phyloP scores from a whole-genome alignment of 2,113 vertebrate species.

The Tenebrosternarchus preto region DNA sequence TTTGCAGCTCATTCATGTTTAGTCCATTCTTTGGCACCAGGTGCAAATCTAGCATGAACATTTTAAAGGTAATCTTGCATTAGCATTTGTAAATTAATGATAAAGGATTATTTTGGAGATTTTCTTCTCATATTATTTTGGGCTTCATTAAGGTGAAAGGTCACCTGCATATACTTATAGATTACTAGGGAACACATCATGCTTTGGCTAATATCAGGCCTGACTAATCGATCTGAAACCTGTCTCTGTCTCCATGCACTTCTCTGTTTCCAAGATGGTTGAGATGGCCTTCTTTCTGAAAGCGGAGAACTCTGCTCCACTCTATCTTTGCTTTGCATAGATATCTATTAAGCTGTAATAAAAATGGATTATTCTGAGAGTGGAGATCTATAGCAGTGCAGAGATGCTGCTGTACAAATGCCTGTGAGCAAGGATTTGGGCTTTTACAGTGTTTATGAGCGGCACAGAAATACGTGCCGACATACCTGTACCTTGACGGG shows the following conservation, averaged over 20 bases:
- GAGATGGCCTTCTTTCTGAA: conserved; percentile 22
- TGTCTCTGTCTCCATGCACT: conserved; percentile 13
- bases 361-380: conserved; percentile 48
- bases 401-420: conserved; percentile 22
- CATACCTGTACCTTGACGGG: conserved; percentile 27
- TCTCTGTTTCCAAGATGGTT: conserved; percentile 28
- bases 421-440: conserved; percentile 28
- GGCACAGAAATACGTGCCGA: conserved; percentile 28
- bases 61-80: neutral
- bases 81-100: neutral
- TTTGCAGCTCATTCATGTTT: too few relatives aligned
- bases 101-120: neutral
- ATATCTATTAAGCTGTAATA: conserved; percentile 46
- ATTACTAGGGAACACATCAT: conserved; percentile 2
- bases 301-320: too few relatives aligned
- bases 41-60: too few relatives aligned
- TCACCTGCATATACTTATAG: conserved; percentile 9
- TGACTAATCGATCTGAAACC: conserved; percentile 35
- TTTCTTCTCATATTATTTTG: neutral
- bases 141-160: conserved; percentile 16
- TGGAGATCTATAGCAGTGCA: conserved; percentile 36
- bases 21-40: too few relatives aligned
- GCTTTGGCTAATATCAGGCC: conserved; percentile 14
- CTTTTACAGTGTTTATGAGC: conserved; percentile 27
- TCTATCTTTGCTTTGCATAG: conserved; percentile 23